phyloP scores from a whole-genome alignment of 2,797 vertebrate genomes.

The Fistularia tabacaria region DNA sequence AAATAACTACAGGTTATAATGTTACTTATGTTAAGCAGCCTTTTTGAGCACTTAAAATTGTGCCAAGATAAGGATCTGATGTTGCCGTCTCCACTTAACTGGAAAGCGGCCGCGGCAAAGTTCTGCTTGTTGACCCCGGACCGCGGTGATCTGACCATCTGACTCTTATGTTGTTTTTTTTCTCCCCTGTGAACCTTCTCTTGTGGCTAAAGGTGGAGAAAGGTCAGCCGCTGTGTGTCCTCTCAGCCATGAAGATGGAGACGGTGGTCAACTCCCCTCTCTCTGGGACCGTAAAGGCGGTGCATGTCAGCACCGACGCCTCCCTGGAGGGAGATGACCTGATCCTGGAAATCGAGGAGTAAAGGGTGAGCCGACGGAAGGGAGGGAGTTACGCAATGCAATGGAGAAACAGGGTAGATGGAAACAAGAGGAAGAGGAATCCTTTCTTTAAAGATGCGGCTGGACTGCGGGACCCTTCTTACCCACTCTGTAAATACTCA shows the following conservation, averaged over 20 bases:
- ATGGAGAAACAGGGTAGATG: not conserved
- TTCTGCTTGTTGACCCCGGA: no score
- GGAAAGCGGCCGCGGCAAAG: no score
- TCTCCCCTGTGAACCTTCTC: not conserved
- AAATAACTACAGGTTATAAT: no score
- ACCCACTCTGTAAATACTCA: no score
- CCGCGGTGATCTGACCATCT: no score
- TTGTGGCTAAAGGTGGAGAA: constrained; percentile 73
- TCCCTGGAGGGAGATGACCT: constrained; percentile 91
- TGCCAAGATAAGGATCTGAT: no score
- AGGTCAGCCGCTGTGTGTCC: constrained; percentile 89
- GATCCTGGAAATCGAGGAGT: constrained; percentile 84
- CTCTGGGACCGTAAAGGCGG: constrained; percentile 75
- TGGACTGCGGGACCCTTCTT: not conserved
- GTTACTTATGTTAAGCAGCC: no score
- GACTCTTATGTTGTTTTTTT: no score
- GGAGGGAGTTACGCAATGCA: no score
- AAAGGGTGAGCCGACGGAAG: constrained; percentile 7
- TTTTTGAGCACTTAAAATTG: no score
- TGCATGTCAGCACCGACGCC: constrained; percentile 78
- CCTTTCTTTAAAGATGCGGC: not conserved
- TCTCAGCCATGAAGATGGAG: constrained; percentile 98
- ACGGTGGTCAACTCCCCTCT: constrained; percentile 89
- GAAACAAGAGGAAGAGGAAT: not conserved
- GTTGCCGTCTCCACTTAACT: no score